Evolutionary conservation across 1,140 invertebrate species (phyloP).

Genomic region (Goniozus legneri): DNA sequence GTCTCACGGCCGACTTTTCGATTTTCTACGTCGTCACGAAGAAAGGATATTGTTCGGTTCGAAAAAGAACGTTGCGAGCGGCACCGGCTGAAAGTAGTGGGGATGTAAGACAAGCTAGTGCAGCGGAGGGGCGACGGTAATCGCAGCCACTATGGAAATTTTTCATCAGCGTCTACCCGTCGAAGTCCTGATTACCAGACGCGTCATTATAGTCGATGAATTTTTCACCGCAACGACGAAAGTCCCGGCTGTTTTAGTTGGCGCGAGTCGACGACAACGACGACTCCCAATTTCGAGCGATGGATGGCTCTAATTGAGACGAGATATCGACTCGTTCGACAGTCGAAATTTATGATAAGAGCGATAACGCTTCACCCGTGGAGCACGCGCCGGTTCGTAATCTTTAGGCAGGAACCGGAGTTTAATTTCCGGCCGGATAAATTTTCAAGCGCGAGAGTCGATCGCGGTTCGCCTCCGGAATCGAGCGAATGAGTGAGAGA

Average conservation of each 20-base stretch:
- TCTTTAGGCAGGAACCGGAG: too few species aligned
- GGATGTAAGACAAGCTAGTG: not conserved
- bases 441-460: slow-evolving; percentile 18
- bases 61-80: not conserved
- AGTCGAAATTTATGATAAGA: too few species aligned
- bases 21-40: slow-evolving; percentile 39
- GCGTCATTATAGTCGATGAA: slow-evolving; percentile 25
- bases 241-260: not conserved
- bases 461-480: slow-evolving; percentile 2
- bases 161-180: slow-evolving; percentile 38
- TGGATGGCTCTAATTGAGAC: too few species aligned
- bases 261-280: not conserved
- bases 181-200: slow-evolving; percentile 40
- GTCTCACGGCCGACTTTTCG: slow-evolving; percentile 33
- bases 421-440: slow-evolving; percentile 37
- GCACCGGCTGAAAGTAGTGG: slow-evolving; percentile 3
- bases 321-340: too few species aligned
- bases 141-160: slow-evolving; percentile 24
- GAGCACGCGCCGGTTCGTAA: too few species aligned
- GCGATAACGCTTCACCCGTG: too few species aligned
- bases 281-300: too few species aligned
- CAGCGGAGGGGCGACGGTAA: not conserved
- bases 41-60: slow-evolving; percentile 41
- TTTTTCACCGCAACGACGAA: slow-evolving; percentile 13
- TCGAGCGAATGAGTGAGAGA: not conserved